phyloP scores from a whole-genome alignment of 2,888 invertebrate genomes.

The Parnassius glacialis region DNA sequence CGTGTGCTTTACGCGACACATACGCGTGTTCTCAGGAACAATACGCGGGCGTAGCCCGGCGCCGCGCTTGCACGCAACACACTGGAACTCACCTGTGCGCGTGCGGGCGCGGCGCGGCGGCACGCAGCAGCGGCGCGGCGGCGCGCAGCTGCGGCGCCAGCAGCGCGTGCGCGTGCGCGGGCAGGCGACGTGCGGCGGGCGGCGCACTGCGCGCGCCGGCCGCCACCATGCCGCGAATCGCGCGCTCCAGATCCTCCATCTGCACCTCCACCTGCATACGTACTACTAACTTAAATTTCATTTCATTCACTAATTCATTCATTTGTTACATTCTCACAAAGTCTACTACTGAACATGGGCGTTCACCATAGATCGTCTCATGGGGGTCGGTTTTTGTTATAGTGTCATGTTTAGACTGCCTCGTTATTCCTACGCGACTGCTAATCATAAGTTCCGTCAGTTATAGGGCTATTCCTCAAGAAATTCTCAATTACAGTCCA shows the following conservation, averaged over 20 bases:
- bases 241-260: slow-evolving; percentile 54
- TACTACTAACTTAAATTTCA: neutral
- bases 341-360: too few species aligned
- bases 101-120: slow-evolving; percentile 33
- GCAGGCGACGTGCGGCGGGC: slow-evolving; percentile 52
- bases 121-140: slow-evolving; percentile 42
- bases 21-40: slow-evolving; percentile 8
- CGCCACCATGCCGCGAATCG: slow-evolving; percentile 62
- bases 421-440: too few species aligned
- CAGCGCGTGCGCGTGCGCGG: slow-evolving; percentile 48
- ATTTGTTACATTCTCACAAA: neutral
- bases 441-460: too few species aligned
- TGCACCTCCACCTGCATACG: slow-evolving; percentile 62
- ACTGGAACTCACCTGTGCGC: neutral
- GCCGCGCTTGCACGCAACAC: too few species aligned
- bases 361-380: too few species aligned
- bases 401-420: too few species aligned
- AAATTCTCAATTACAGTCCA: too few species aligned
- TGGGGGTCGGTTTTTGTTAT: too few species aligned
- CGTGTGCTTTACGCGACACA: too few species aligned
- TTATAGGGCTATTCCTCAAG: too few species aligned
- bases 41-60: too few species aligned
- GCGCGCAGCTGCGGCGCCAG: slow-evolving; percentile 51
- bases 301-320: neutral
- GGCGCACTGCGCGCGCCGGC: slow-evolving; percentile 64